Evolutionary conservation across 2,797 vertebrate species (phyloP).

Genomic region (Melanotaenia maccullochi): DNA sequence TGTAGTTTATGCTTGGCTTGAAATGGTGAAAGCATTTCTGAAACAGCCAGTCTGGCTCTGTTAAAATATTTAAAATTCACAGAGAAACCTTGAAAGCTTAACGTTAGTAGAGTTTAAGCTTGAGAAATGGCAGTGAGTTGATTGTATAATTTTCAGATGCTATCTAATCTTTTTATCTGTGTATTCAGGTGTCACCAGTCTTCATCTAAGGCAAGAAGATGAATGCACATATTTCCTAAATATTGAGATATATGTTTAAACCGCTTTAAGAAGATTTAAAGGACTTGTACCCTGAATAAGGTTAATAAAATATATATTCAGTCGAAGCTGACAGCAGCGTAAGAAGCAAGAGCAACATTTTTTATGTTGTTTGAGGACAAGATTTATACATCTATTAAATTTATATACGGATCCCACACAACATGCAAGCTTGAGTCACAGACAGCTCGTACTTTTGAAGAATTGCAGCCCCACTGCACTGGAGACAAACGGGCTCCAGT

Average conservation of each 20-base stretch:
- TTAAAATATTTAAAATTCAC: not conserved
- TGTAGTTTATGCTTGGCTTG: constrained; percentile 1
- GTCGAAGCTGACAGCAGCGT: constrained; percentile 1
- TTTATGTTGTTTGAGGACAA: not conserved
- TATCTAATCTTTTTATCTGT: not conserved
- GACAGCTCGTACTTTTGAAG: constrained; percentile 25
- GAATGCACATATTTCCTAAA: constrained; percentile 1
- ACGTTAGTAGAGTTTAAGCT: not conserved
- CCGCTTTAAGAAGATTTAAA: constrained; percentile 11
- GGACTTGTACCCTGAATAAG: not conserved
- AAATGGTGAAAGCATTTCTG: not conserved
- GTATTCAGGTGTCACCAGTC: constrained; percentile 7
- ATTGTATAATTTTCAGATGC: not conserved
- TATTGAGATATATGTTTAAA: constrained; percentile 10
- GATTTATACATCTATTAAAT: constrained; percentile 45
- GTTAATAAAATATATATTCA: not conserved
- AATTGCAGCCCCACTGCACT: not conserved
- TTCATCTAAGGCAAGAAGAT: not conserved
- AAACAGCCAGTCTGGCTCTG: not conserved
- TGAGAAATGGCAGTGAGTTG: not conserved
- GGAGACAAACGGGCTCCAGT: constrained; percentile 38
- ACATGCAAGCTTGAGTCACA: constrained; percentile 35
- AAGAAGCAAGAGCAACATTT: constrained; percentile 11
- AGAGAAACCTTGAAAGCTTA: not conserved
- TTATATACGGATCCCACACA: constrained; percentile 35